A percentile compares a stretch with the other conserved stretches of the same genome.
phyloP scores from a whole-genome alignment of 1,140 invertebrate species.

The Phocides pigmalion region DNA sequence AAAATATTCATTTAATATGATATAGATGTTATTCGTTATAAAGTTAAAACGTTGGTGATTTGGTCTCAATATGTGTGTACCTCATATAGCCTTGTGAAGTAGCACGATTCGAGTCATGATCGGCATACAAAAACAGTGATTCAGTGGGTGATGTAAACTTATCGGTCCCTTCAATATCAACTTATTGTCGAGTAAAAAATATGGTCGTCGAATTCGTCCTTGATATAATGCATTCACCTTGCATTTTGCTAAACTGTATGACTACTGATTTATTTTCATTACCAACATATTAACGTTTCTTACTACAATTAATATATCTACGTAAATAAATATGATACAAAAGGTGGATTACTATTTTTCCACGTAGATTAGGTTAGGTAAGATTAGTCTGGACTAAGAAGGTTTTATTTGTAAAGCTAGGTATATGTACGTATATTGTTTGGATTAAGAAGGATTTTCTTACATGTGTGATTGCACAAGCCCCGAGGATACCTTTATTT shows the following conservation, averaged over 20 bases:
- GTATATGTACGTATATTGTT: too few species aligned
- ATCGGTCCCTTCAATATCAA: not conserved
- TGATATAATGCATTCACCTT: not conserved
- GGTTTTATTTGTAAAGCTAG: too few species aligned
- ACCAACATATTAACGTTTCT: too few species aligned
- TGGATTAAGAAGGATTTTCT: too few species aligned
- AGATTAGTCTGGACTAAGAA: too few species aligned
- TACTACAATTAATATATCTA: too few species aligned
- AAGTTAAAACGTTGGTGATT: not conserved
- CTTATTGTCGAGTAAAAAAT: not conserved
- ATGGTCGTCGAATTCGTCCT: not conserved
- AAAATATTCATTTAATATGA: not conserved
- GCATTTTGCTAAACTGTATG: not conserved
- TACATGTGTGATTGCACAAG: too few species aligned
- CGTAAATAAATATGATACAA: too few species aligned
- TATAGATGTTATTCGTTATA: too few species aligned
- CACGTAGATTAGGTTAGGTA: too few species aligned
- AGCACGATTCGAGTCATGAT: slow-evolving; percentile 2
- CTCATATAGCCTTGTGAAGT: slow-evolving; percentile 18
- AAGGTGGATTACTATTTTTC: too few species aligned
- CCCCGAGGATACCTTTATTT: too few species aligned
- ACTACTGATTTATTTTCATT: not conserved
- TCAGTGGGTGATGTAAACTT: slow-evolving; percentile 35
- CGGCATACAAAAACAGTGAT: slow-evolving; percentile 30
- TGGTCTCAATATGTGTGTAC: not conserved